Evolutionary conservation across 1,140 invertebrate genomes (phyloP).

Genomic region (Chelonus insularis): DNA sequence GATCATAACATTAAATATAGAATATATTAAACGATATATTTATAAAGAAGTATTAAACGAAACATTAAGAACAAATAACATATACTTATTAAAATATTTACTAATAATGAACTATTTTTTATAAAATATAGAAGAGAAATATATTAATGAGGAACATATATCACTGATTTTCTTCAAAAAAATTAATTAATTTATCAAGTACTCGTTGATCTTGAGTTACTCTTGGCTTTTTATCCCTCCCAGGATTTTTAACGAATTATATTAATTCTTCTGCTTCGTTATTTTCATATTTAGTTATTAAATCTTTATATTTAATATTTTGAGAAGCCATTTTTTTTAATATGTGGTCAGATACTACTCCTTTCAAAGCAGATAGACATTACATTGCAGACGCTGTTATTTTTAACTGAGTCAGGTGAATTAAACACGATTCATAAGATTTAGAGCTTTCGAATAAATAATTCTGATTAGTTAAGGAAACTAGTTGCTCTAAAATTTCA

Average conservation of each 20-base stretch:
- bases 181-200: background rate
- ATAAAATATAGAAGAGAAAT: too few species aligned
- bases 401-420: slow-evolving; percentile 1
- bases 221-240: too few species aligned
- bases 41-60: too few species aligned
- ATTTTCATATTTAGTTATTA: slow-evolving; percentile 28
- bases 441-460: slow-evolving; percentile 6
- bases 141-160: too few species aligned
- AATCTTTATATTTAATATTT: slow-evolving; percentile 21
- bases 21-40: too few species aligned
- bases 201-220: too few species aligned
- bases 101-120: too few species aligned
- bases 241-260: slow-evolving; percentile 10
- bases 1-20: too few species aligned
- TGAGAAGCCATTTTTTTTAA: too few species aligned
- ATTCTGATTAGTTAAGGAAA: slow-evolving; percentile 14
- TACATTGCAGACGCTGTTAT: background rate
- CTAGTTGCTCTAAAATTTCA: slow-evolving; percentile 28
- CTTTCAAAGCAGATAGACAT: slow-evolving; percentile 6
- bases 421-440: slow-evolving; percentile 6
- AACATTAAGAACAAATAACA: too few species aligned
- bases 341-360: slow-evolving; percentile 22
- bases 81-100: too few species aligned
- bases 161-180: too few species aligned
- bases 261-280: slow-evolving; percentile 14